Conservation (phyloP, 2,888 invertebrate genomes). For the Parochlus steinenii region DNA sequence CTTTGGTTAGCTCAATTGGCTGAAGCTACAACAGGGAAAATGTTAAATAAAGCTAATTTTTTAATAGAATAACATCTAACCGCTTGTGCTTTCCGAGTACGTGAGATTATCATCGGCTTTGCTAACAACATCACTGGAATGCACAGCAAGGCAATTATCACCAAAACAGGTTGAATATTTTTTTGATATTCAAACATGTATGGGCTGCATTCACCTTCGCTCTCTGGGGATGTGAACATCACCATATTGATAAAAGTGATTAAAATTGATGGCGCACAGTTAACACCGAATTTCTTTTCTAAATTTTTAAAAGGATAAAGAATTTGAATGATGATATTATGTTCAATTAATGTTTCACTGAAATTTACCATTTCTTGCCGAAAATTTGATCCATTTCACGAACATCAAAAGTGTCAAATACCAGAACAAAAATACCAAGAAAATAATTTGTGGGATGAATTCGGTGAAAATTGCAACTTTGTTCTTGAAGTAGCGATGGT, state of each 20-base stretch:
- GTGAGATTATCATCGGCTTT: constrained; percentile 76
- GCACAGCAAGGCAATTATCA: constrained; percentile 66
- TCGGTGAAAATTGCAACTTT: constrained; percentile 71
- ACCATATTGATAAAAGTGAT: constrained; percentile 99
- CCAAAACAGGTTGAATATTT: constrained; percentile 62
- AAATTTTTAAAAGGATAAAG: constrained; percentile 3
- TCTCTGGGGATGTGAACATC: constrained; percentile 47
- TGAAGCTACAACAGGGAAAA: constrained; percentile 39
- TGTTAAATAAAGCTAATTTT: too few species aligned
- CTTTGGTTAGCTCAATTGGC: constrained; percentile 35
- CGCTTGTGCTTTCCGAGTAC: constrained; percentile 41
- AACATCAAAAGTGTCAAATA: constrained; percentile 92
- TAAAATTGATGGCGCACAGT: constrained; percentile 87
- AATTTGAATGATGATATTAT: too few species aligned
- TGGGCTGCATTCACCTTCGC: constrained; percentile 20
- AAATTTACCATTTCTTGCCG: constrained; percentile 18
- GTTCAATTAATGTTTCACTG: not conserved
- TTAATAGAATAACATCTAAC: constrained; percentile 28
- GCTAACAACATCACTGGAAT: constrained; percentile 88
- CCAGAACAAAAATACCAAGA: constrained; percentile 79
- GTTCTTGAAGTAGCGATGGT: constrained; percentile 67
- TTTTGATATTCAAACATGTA: constrained; percentile 56
- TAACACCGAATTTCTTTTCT: constrained; percentile 29
- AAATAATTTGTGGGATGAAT: constrained; percentile 91
- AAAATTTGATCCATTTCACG: constrained; percentile 73